Evolutionary conservation across 2,113 vertebrate species (phyloP).

Genomic region (Oceanites oceanicus): DNA sequence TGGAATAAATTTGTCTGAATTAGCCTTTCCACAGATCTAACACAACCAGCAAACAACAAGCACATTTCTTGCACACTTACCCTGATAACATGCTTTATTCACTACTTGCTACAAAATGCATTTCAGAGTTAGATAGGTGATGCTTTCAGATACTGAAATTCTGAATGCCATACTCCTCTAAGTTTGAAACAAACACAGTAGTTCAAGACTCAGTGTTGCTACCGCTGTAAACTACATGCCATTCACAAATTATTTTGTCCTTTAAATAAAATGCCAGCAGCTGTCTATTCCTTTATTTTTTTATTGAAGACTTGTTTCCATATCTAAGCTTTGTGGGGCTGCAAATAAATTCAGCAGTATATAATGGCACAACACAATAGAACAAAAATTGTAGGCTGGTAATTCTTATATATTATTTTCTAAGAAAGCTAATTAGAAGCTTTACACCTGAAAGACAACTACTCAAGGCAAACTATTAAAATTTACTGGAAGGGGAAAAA

Average conservation of each 20-base stretch:
- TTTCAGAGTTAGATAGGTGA: background rate
- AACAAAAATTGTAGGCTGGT: background rate
- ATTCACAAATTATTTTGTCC: background rate
- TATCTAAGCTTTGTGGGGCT: background rate
- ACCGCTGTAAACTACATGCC: background rate
- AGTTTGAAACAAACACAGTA: background rate
- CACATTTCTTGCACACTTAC: background rate
- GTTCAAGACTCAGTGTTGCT: background rate
- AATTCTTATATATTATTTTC: background rate
- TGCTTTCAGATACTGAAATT: background rate
- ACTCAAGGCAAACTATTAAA: background rate
- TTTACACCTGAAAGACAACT: background rate
- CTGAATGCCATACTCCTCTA: background rate
- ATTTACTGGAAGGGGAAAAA: background rate
- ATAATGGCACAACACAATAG: background rate
- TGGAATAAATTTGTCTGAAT: background rate
- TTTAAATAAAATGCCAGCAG: slow-evolving; percentile 40
- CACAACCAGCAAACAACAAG: background rate
- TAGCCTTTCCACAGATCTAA: background rate
- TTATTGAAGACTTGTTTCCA: background rate
- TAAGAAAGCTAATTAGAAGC: background rate
- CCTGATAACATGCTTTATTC: background rate
- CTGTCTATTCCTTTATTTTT: slow-evolving; percentile 19
- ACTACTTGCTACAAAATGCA: background rate
- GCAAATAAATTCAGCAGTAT: slow-evolving; percentile 32